Evolutionary conservation across 2,797 vertebrate species (phyloP).

Genomic region (Enteromius radiatus): DNA sequence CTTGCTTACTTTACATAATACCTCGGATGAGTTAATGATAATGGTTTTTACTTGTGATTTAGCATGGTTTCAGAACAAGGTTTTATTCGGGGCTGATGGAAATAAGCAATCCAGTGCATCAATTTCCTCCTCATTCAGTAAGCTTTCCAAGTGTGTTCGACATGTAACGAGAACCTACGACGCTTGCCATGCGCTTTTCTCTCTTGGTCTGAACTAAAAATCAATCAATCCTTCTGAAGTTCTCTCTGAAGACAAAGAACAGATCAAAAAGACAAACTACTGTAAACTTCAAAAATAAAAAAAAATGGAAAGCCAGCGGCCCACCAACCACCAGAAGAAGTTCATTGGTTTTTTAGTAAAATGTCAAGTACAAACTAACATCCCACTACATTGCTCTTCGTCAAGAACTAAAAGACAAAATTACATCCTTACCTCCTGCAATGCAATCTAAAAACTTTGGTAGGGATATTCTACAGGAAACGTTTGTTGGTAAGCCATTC

Average conservation of each 20-base stretch:
- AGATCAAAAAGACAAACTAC: constrained; percentile 56
- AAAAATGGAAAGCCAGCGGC: constrained; percentile 46
- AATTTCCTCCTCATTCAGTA: constrained; percentile 50
- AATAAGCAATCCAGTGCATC: constrained; percentile 53
- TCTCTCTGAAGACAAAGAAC: constrained; percentile 62
- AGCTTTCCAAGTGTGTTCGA: constrained; percentile 75
- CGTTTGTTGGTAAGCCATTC: constrained; percentile 57
- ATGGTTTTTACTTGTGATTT: constrained; percentile 18
- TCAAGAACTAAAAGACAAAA: constrained; percentile 43
- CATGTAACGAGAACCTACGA: constrained; percentile 67
- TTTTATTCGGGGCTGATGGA: constrained; percentile 23
- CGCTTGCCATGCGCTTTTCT: constrained; percentile 73
- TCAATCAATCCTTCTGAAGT: constrained; percentile 74
- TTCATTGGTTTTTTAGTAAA: constrained; percentile 61
- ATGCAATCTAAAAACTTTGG: constrained; percentile 62
- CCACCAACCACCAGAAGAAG: constrained; percentile 58
- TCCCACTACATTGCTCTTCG: constrained; percentile 53
- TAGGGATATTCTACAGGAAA: constrained; percentile 62
- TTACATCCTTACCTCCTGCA: constrained; percentile 45
- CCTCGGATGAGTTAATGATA: constrained; percentile 22
- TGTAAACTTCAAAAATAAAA: constrained; percentile 55
- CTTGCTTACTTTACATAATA: constrained; percentile 42
- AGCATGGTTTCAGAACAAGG: constrained; percentile 9
- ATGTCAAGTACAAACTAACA: constrained; percentile 57
- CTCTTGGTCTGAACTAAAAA: constrained; percentile 89